Base-by-base conservation (phyloP, 2,797 vertebrate genomes). In the Limnodromus scolopaceus region DNA sequence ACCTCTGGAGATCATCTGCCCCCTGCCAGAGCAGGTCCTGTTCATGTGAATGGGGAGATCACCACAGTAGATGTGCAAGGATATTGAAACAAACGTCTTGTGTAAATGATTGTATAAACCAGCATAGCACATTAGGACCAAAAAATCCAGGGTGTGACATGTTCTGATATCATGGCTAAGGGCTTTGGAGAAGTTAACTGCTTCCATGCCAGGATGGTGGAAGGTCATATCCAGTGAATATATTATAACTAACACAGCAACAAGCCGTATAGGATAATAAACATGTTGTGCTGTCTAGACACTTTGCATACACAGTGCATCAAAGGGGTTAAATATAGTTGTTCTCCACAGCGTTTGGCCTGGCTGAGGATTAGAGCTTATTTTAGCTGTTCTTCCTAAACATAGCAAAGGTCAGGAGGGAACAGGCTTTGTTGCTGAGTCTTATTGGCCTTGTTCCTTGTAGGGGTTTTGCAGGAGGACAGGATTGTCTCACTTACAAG, bases 341-440 rank as follows among this genome's bases (percentile, higher is more conserved):
- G 68, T 87, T 96, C 84, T 87, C 69, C 28, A 64, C 90, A 91
- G 75, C 91, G 57, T 95, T 94, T 94, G 93, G 84, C 86, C 89
- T 87, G 92, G 88, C 89, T 96, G 88, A 91, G 92, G 91, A 91
- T 97, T 94, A 96, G 86, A 95, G 93, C 92, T 96, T 97, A 95
- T 97, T 97, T 97, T 97, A 97, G 96, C 94, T 92, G 95, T 75
- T 97, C 91, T 91, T 93, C 95, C 91, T 96, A 96, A 97, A 97
- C 93, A 96, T 94, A 97, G 95, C 88, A 96, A 95, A 41, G 96
- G 95, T 97, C 96, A 97, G 4, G 3, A 81, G 34, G 60, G 91
- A 96, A 54, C 79, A 66, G 81, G 80, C 91, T 92, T 96, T 66
- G 70, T 92, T 95, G 92, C 96, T 85, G 88, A 91, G 84, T 93